Base-by-base conservation (phyloP, 2,797 vertebrate genomes). In the Betta splendens region DNA sequence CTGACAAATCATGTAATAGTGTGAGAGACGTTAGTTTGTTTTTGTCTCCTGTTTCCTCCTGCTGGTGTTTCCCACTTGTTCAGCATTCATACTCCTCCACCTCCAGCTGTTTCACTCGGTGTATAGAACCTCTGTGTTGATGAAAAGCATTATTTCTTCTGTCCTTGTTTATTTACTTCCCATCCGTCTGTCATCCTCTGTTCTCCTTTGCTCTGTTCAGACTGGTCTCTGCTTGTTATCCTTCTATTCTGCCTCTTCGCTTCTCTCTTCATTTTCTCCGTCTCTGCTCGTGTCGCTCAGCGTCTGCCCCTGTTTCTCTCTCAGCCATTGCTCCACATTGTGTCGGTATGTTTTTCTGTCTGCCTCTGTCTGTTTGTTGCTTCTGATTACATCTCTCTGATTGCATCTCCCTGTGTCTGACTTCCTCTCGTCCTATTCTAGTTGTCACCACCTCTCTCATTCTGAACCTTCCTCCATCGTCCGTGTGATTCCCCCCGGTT, bases 31-130 rank as follows among this genome's bases (percentile, higher is more conserved):
- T 58, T 1, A 29, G n/a, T 22, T 32, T 48, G 33, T 35, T 62
- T 50, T 67, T 22, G 4, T 37, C 40, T 62, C 23, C 16, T 43
- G 42, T 52, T 72, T 58, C 39, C 23, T 31, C 20, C 26, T 5
- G 26, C 28, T 39, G 45, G 5, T 17, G 20, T 54, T 77, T 82
- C 64, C 65, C 52, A 47, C 69, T 65, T 31, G 45, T 58, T 75
- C 64, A 70, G 58, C 67, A 61, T 25, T 31, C 16, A 29, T 2
- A 17, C 38, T 32, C 58, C 50, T 66, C 36, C 54, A 36, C 67
- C 64, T 69, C 54, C 54, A 48, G 59, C 60, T 69, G 54, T 60
- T 52, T 32, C 39, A 49, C 51, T 49, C 60, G 21, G 31, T 52
- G 43, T 16, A n/a, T 46, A 18, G 18, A 9, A 9, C 22, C 13